Conservation (phyloP, 2,113 vertebrate genomes). For the Gavia stellata region DNA sequence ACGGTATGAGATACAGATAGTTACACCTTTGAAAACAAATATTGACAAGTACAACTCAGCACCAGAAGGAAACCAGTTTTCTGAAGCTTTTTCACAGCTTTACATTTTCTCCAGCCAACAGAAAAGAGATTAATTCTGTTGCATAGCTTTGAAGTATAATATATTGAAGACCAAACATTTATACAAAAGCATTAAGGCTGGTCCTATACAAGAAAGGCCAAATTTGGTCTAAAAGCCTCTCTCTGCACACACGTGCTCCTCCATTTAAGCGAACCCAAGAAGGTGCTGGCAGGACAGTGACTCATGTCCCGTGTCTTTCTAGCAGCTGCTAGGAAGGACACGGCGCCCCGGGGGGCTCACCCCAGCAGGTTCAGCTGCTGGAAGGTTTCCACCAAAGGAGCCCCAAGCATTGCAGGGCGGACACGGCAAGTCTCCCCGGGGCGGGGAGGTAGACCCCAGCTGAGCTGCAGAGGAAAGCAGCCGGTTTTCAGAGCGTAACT, state of each 20-base stretch:
- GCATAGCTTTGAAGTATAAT: background rate
- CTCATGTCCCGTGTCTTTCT: background rate
- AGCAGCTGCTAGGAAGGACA: background rate
- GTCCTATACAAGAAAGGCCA: background rate
- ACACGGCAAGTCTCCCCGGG: accelerated
- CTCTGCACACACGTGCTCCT: background rate
- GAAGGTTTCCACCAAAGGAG: background rate
- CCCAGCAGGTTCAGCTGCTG: background rate
- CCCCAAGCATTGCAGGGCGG: background rate
- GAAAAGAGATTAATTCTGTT: background rate
- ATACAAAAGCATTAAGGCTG: background rate
- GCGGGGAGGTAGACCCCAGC: background rate
- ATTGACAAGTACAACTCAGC: background rate
- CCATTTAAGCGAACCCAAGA: background rate
- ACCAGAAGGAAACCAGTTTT: background rate
- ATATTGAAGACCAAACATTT: background rate
- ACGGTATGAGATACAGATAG: accelerated
- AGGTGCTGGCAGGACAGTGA: background rate
- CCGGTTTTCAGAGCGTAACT: background rate
- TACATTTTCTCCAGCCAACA: background rate
- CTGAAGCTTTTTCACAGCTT: background rate
- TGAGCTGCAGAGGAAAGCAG: background rate
- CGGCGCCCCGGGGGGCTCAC: background rate
- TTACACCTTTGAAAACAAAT: background rate
- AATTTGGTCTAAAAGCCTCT: background rate